Percentiles rank a stretch among this genome's conserved stretches.
Evolutionary conservation across 1,140 invertebrate species (phyloP).

Genomic region (Charaxes varanes): DNA sequence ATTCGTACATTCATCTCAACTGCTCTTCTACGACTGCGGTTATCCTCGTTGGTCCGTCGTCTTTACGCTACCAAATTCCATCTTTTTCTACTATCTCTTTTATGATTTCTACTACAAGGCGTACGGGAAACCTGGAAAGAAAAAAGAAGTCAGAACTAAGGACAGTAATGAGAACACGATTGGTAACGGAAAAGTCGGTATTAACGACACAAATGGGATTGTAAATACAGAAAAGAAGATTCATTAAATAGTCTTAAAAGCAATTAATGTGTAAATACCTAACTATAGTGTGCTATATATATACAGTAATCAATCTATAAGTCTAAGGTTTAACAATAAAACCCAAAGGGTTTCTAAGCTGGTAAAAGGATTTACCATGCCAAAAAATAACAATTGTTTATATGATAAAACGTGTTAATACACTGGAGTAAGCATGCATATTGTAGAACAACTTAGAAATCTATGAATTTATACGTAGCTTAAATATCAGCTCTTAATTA

Average conservation of each 20-base stretch:
- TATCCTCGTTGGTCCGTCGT: slow-evolving; percentile 85
- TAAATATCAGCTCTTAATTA: too few species aligned
- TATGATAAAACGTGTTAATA: too few species aligned
- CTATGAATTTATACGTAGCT: too few species aligned
- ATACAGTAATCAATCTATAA: not conserved
- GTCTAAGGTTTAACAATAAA: not conserved
- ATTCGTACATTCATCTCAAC: slow-evolving; percentile 86
- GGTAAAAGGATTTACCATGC: slow-evolving; percentile 3
- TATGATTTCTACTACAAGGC: slow-evolving; percentile 86
- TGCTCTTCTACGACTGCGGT: slow-evolving; percentile 89
- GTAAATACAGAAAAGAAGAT: slow-evolving; percentile 21
- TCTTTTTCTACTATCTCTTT: slow-evolving; percentile 88
- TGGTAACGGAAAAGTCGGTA: slow-evolving; percentile 18
- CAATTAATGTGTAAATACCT: too few species aligned
- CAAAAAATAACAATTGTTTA: too few species aligned
- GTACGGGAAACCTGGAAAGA: slow-evolving; percentile 70
- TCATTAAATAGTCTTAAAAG: too few species aligned
- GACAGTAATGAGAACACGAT: slow-evolving; percentile 7
- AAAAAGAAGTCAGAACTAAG: slow-evolving; percentile 15
- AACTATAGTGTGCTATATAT: too few species aligned
- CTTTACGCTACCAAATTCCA: slow-evolving; percentile 84
- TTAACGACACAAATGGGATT: slow-evolving; percentile 15
- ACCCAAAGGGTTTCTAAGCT: slow-evolving; percentile 1
- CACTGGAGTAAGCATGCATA: too few species aligned
- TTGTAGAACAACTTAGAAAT: too few species aligned